Conservation (phyloP, 2,113 vertebrate genomes). For the Orcinus orca region DNA sequence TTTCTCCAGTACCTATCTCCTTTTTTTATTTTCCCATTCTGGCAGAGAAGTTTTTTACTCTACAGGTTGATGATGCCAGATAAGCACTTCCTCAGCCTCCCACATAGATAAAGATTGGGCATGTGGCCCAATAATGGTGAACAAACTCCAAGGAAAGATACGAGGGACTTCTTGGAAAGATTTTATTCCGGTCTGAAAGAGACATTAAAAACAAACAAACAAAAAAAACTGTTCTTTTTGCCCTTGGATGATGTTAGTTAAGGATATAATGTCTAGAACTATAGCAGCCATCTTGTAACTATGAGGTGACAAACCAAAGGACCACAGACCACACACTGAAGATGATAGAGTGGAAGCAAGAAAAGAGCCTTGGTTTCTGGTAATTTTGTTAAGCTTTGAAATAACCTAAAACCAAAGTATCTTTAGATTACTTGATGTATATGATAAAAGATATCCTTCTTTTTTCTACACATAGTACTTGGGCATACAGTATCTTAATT, state of each 20-base stretch:
- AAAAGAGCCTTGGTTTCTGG: background rate
- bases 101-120: background rate
- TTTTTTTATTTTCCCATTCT: background rate
- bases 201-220: background rate
- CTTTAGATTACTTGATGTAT: background rate
- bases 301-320: background rate
- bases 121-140: background rate
- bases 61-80: background rate
- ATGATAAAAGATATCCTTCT: background rate
- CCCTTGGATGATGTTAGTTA: background rate
- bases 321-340: background rate
- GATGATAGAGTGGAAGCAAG: background rate
- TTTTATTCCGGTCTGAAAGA: background rate
- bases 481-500: background rate
- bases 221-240: background rate
- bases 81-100: background rate
- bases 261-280: no score
- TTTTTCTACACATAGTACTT: background rate
- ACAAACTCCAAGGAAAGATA: background rate
- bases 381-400: background rate
- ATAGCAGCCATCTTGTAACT: rapidly evolving
- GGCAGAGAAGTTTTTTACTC: background rate
- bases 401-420: background rate
- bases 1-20: background rate
- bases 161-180: background rate